phyloP scores from a whole-genome alignment of 2,113 vertebrate genomes.

The Cryptomyrus ogoouensis region DNA sequence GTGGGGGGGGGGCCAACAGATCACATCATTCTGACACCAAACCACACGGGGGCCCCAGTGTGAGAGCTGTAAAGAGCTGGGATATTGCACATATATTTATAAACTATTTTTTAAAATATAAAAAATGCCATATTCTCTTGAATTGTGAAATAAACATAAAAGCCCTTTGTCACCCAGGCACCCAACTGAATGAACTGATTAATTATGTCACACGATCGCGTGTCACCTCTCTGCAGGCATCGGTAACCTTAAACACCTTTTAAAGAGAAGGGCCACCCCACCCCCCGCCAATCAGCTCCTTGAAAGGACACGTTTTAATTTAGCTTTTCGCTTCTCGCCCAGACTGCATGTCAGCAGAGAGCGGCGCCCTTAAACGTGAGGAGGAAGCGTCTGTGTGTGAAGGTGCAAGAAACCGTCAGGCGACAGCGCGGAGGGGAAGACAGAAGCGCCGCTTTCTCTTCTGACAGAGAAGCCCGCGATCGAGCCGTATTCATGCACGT shows the following conservation, averaged over 20 bases:
- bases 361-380: background rate
- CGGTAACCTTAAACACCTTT: background rate
- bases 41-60: background rate
- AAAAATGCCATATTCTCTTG: background rate
- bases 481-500: background rate
- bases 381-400: background rate
- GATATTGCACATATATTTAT: background rate
- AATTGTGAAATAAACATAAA: background rate
- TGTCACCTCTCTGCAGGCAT: background rate
- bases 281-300: background rate
- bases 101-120: background rate
- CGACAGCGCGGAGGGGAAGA: background rate
- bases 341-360: background rate
- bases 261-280: background rate
- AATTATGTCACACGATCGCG: background rate
- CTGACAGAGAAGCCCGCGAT: background rate
- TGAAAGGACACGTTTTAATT: background rate
- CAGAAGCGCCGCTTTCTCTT: background rate
- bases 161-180: background rate
- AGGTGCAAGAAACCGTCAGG: background rate
- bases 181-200: background rate
- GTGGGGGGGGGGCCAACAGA: background rate
- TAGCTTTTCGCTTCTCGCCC: background rate
- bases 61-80: background rate
- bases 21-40: background rate